Conservation (phyloP, 2,888 invertebrate genomes). For the Mycogona germanica region DNA sequence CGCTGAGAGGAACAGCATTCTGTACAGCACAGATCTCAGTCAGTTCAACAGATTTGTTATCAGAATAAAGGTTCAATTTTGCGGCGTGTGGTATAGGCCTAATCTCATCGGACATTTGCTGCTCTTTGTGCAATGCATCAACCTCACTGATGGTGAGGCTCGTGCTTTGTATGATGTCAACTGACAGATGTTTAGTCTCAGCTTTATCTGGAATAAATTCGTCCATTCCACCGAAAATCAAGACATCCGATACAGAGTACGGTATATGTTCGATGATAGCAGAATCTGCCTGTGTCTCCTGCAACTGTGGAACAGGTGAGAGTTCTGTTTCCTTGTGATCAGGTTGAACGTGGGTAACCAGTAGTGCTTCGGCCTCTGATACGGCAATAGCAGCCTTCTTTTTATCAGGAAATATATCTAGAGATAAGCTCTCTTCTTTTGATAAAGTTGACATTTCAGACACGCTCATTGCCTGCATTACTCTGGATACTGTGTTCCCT, state of each 20-base stretch:
- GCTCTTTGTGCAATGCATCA: constrained; percentile 4
- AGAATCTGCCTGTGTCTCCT: background rate
- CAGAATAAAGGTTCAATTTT: too few species aligned
- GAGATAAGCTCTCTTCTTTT: constrained; percentile 9
- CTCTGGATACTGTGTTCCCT: background rate
- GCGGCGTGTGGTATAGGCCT: background rate
- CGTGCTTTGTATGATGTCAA: constrained; percentile 2
- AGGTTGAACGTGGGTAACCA: background rate
- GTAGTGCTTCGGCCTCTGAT: constrained; percentile 6
- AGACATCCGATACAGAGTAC: constrained; percentile 3
- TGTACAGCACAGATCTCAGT: too few species aligned
- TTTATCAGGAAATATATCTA: constrained; percentile 6
- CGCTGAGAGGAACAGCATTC: too few species aligned
- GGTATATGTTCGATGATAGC: constrained; percentile 6
- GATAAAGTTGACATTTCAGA: constrained; percentile 1
- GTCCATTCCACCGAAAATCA: background rate
- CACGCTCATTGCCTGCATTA: constrained; percentile 3
- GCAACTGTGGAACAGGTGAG: background rate
- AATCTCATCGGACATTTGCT: background rate
- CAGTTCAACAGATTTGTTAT: background rate
- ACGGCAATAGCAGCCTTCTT: constrained; percentile 6
- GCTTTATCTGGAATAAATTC: constrained; percentile 1
- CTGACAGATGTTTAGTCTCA: background rate
- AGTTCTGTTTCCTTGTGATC: background rate
- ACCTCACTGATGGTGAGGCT: constrained; percentile 5